Evolutionary conservation across 2,797 vertebrate genomes (phyloP).

Genomic region (Poecilia wingei): DNA sequence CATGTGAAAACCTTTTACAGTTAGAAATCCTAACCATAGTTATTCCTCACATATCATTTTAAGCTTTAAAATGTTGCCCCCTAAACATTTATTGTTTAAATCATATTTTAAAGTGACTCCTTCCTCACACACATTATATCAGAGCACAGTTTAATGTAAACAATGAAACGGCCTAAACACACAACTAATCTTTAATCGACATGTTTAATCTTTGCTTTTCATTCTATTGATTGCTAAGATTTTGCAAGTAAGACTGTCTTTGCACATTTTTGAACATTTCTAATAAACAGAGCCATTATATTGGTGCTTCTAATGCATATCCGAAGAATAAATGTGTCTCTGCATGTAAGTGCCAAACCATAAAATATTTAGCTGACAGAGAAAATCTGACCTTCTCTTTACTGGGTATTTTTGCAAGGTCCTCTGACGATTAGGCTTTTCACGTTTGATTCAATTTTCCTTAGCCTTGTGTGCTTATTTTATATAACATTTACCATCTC

Average conservation of each 20-base stretch:
- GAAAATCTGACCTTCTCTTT: conserved; percentile 47
- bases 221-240: neutral
- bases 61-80: neutral
- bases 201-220: neutral
- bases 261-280: conserved; percentile 8
- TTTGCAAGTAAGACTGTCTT: neutral
- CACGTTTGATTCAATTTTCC: conserved; percentile 23
- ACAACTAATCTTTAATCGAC: neutral
- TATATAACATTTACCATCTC: conserved; percentile 18
- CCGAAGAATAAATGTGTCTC: conserved; percentile 31
- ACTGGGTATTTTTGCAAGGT: conserved; percentile 46
- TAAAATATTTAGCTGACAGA: conserved; percentile 36
- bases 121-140: neutral
- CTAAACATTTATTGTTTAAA: neutral
- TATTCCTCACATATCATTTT: neutral
- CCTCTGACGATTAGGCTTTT: conserved; percentile 29
- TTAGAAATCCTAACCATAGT: neutral
- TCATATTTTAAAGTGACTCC: neutral
- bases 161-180: neutral
- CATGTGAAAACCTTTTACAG: neutral
- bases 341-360: conserved; percentile 10
- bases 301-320: conserved; percentile 15
- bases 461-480: conserved; percentile 32
- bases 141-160: neutral
- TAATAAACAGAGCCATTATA: conserved; percentile 24